Evolutionary conservation across 2,797 vertebrate species (phyloP), one percentile per base, ranked within the genome.

Genomic region (Myioborus melanocephalus): DNA sequence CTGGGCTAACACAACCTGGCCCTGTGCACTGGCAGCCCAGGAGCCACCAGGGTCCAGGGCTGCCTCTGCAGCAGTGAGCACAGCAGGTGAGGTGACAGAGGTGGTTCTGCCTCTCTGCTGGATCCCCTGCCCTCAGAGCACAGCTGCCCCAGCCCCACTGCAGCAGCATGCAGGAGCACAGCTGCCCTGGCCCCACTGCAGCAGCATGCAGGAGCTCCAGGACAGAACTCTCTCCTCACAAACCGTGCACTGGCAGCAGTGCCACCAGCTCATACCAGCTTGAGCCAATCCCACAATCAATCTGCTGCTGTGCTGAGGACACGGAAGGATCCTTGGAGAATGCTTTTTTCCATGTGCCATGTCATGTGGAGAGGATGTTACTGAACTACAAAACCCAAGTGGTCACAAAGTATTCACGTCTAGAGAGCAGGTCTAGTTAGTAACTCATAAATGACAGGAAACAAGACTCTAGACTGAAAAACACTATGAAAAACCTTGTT

Each of bases 391-490:
- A 83, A 88, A 64, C 16, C 37, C 70, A 61, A 9, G 35, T 16
- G 23, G 30, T 30, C 37, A 37, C 0, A 0, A 55, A 61, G 26
- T 15, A 70, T 14, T 43, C 15, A 3, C 1, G 4, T 22, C 61
- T 55, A 69, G 50, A 87, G 57, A 84, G n/a, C 52, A 49, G 34
- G 41, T 32, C 22, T 43, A 9, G 14, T 78, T 34, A 71, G 53
- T 41, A 72, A 87, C 35, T 59, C 28, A 18, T 12, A 44, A 71
- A 50, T 47, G 30, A 57, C 65, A 86, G 73, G 10, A 86, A 93
- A 61, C 1, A 69, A 50, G 53, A 90, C 69, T 71, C 59, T 10
- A 63, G 69, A 68, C n/a, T 81, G n/a, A 92, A 88, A 92, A 35
- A 12, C 66, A 72, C 57, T 26, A 76, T 5, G 50, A 76, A 80